Conservation (phyloP, 2,113 vertebrate genomes). For the Corythornis madagascariensis region DNA sequence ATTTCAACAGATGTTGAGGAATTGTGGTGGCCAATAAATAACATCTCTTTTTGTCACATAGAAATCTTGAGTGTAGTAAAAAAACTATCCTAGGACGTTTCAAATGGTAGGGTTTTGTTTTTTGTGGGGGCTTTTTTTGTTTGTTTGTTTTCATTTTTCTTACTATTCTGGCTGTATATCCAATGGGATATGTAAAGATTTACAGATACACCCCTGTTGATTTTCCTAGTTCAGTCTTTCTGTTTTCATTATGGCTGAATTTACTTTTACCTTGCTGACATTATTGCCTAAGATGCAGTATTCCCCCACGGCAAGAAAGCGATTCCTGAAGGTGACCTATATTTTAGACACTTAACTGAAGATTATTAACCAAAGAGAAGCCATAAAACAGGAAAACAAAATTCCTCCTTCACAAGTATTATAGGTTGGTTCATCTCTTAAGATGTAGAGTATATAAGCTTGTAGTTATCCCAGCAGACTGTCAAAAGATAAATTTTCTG, state of each 20-base stretch:
- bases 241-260: background rate
- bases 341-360: background rate
- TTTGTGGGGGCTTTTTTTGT: too few species aligned
- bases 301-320: background rate
- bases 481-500: background rate
- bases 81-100: background rate
- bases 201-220: background rate
- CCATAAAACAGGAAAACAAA: background rate
- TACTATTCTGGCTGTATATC: background rate
- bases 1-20: background rate
- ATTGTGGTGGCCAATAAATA: background rate
- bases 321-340: background rate
- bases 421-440: background rate
- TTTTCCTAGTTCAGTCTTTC: constrained; percentile 3
- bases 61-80: background rate
- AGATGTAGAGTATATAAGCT: background rate
- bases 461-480: background rate
- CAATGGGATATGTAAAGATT: background rate
- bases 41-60: background rate
- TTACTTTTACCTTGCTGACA: background rate
- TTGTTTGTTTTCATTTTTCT: background rate
- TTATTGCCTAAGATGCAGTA: background rate
- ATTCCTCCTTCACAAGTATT: background rate
- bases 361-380: background rate
- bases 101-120: too few species aligned